Base-by-base conservation (phyloP, 2,797 vertebrate genomes). In the Coregonus suidteri region DNA sequence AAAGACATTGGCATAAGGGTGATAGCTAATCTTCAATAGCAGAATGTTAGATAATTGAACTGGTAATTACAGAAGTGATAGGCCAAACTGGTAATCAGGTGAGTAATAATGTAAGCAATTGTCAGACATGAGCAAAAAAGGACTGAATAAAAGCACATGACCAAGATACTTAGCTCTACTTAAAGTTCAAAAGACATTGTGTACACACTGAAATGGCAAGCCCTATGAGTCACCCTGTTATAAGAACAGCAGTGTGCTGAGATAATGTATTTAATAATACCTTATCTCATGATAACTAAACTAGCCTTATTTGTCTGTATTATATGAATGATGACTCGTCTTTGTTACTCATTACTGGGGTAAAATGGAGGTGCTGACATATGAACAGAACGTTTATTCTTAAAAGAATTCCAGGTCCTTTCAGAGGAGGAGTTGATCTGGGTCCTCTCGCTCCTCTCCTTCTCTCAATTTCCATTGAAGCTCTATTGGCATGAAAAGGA, bases 191-290 rank as follows among this genome's bases (percentile, higher is more conserved):
- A 72, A 15, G n/a, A 20, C 41, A 9, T 2, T 3, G 75, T n/a
- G 71, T 35, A 37, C 72, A 37, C 25, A 75, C 53, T 71, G 18
- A 81, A 51, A 59, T 25, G 37, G 9, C 52, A 73, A 54, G 52
- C 15, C 30, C 30, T 73, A 34, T 73, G 52, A 31, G 30, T 73
- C 71, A 73, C 15, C 6, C 52, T 31, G 30, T 56, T 16, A 54
- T 47, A 47, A 1, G 41, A 47, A 37, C 14, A 31, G 52, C 6
- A 31, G 11, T 54, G 51, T 53, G 14, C 52, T 30, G 6, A 3
- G 13, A 1, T 20, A 4, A 52, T 11, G 4, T 13, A 51, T 34
- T 53, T 30, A 6, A 67, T 35, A 6, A 35, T 14, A 54, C 47
- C 34, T 34, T 5, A 20, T 54, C 30, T 16, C 51, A 73, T 7